These are phyloP conservation scores for Sweltsa coloradensis DNA, from an alignment of 1,140 invertebrate species.

Conservation along the genomic window DNA sequence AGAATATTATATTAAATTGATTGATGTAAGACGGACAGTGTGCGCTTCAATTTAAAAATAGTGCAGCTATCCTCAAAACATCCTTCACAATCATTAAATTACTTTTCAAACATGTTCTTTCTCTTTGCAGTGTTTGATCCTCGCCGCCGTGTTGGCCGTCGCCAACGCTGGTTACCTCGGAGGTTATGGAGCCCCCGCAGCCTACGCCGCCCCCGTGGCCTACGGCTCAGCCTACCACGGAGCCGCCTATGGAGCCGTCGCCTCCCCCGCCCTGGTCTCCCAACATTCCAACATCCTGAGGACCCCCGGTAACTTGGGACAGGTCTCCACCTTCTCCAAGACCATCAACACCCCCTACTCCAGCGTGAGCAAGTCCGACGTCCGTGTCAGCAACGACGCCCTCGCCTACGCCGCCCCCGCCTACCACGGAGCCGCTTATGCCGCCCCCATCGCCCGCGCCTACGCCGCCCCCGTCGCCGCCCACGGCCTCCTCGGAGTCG, in stretches of 20 bases:
- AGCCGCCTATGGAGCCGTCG: conserved; percentile 19
- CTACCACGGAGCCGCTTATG: conserved; percentile 20
- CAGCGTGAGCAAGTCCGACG: conserved; percentile 18
- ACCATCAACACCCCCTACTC: conserved; percentile 20
- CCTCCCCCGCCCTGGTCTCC: conserved; percentile 14
- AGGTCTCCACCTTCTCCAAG: conserved; percentile 16
- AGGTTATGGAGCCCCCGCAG: conserved; percentile 16
- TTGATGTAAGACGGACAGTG: too few relatives aligned
- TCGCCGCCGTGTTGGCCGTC: conserved; percentile 23
- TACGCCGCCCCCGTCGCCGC: conserved; percentile 20
- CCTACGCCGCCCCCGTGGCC: conserved; percentile 13
- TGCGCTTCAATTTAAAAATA: too few relatives aligned
- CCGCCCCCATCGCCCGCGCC: conserved; percentile 13
- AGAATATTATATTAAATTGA: too few relatives aligned
- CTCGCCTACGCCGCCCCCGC: conserved; percentile 16
- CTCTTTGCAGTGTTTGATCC: conserved; percentile 17
- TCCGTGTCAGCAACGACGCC: conserved; percentile 19
- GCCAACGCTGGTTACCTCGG: conserved; percentile 20
- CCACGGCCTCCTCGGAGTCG: conserved; percentile 14
- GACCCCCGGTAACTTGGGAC: conserved; percentile 14
- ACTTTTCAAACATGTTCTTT: too few relatives aligned
- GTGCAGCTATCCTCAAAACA: too few relatives aligned
- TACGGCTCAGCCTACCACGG: conserved; percentile 6
- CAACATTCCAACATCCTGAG: conserved; percentile 15
- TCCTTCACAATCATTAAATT: too few relatives aligned